Base-by-base conservation (phyloP, 2,113 vertebrate genomes). In the Benitochromis conjunctus region DNA sequence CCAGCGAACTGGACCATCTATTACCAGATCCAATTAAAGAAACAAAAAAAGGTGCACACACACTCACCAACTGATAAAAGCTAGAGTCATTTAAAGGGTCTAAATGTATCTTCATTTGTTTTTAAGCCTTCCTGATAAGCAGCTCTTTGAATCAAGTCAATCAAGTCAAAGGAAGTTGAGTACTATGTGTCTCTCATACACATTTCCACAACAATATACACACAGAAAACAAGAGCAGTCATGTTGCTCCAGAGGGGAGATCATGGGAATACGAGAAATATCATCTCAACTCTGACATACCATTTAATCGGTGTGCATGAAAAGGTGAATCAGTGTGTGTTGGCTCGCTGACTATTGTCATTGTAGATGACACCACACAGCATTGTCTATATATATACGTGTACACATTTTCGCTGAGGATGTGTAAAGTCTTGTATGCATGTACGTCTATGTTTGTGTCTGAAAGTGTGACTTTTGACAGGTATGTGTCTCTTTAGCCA, bases 401-500 rank as follows among this genome's bases (percentile, higher is more conserved):
- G 13, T 46, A 7, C 16, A 46, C 10, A 31, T 26, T 38, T 16
- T 9, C 4, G 3, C 41, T 5, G 21, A 51, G 1, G 7, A 77
- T 9, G 13, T 71, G 82, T 38, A 3, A 13, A 51, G 12, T 46
- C 21, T 38, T 79, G 13, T 16, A 11, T n/a, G 26, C 19, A 6
- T 74, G 36, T 21, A 16, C 80, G 16, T 16, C 55, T 24, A 48
- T 74, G 24, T 48, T 48, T 31, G 31, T 57, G 71, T 76, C 71
- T 34, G 82, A 79, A 48, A 69, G 53, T 3, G 1, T 38, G 60
- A 56, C 79, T 85, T 79, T 77, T 60, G 36, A 80, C 71, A 66
- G 77, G n/a, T 79, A 83, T 79, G n/a, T 5, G 83, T 81, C 66
- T 77, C 53, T 48, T 88, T 87, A 82, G 88, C 76, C 88, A 91